Evolutionary conservation across 2,113 vertebrate genomes (phyloP).

Genomic region (Leiothrix lutea): DNA sequence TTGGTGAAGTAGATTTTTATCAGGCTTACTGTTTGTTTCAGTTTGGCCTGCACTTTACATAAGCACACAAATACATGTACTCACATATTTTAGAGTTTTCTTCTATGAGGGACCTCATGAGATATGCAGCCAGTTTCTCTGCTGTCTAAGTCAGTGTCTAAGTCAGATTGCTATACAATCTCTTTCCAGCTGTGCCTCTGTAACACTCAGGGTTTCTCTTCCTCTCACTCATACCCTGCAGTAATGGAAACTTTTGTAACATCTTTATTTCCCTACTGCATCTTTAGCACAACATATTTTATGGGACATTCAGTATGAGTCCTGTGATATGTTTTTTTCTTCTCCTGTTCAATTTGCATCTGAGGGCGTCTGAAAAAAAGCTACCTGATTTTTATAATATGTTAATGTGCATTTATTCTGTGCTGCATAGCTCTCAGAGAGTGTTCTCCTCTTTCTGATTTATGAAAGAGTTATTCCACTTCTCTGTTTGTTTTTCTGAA

Average conservation of each 20-base stretch:
- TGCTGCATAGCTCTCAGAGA: background rate
- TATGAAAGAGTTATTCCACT: background rate
- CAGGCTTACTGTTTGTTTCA: background rate
- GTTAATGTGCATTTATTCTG: background rate
- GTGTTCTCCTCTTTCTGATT: background rate
- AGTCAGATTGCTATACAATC: background rate
- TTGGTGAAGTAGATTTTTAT: background rate
- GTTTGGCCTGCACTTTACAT: background rate
- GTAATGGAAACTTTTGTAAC: background rate
- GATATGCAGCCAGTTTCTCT: background rate
- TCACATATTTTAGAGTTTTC: background rate
- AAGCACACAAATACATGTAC: background rate
- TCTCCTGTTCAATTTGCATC: background rate
- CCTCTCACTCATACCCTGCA: background rate
- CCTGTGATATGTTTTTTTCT: background rate
- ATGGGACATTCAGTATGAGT: background rate
- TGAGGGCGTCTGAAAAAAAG: background rate
- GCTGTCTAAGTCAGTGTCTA: background rate
- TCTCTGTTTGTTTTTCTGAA: background rate
- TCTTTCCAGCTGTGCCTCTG: background rate
- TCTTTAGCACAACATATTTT: background rate
- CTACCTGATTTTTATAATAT: background rate
- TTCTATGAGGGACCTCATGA: background rate
- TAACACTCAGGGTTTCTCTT: background rate
- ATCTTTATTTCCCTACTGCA: background rate